A percentile compares a stretch with the other conserved stretches of the same genome.
Evolutionary conservation across 2,113 vertebrate species (phyloP).

Genomic region (Catagonus wagneri): DNA sequence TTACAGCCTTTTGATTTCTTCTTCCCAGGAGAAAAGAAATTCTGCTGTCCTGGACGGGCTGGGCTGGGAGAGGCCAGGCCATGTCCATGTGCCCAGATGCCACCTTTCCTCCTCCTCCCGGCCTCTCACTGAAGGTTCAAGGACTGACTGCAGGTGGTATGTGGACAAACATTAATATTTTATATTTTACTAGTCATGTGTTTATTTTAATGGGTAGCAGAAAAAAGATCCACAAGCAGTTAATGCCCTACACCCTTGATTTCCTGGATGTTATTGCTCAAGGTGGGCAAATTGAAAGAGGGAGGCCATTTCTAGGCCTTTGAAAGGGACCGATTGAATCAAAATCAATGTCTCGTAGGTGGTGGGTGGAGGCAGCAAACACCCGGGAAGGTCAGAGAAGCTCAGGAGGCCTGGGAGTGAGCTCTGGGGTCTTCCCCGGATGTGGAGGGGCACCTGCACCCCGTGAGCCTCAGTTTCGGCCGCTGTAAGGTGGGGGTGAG

Average conservation of each 20-base stretch:
- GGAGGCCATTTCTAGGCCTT: background rate
- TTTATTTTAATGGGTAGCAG: constrained; percentile 27
- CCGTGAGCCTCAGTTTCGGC: background rate
- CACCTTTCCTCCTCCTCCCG: accelerated
- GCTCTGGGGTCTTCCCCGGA: no score
- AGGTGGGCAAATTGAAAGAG: background rate
- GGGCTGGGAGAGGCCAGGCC: background rate
- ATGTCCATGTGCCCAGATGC: background rate
- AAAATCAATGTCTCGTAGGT: background rate
- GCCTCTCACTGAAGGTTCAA: background rate
- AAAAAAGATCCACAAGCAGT: background rate
- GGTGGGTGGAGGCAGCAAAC: accelerated
- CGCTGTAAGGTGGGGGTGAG: background rate
- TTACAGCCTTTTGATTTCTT: background rate
- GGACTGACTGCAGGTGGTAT: background rate
- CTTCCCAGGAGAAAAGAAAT: background rate
- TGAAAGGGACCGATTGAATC: background rate
- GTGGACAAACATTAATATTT: background rate
- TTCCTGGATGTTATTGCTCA: background rate
- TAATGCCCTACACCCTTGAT: background rate
- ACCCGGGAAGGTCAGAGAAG: accelerated
- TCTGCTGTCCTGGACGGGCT: background rate
- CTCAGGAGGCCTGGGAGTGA: accelerated
- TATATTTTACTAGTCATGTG: background rate
- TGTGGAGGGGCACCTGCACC: no score